Conservation (phyloP, 2,888 invertebrate genomes). For the Trichogramma evanescens region DNA sequence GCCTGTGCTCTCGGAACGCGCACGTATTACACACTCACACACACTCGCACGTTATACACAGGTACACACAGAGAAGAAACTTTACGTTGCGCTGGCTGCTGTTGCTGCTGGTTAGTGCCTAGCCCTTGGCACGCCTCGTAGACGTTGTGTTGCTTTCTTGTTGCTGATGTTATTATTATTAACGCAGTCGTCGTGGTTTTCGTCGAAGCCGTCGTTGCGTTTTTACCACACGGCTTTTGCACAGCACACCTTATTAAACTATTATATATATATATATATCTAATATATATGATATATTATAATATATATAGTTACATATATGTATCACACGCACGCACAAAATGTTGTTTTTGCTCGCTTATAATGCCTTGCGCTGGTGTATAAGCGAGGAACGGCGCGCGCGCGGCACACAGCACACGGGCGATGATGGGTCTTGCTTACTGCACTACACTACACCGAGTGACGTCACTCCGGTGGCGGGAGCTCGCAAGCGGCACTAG, state of each 20-base stretch:
- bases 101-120: not conserved
- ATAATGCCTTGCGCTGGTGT: not conserved
- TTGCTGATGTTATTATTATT: no score
- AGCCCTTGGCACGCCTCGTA: not conserved
- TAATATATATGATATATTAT: no score
- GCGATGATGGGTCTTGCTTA: constrained; percentile 45
- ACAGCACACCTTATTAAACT: no score
- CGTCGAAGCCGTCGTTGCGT: not conserved
- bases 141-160: no score
- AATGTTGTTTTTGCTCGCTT: not conserved
- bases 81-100: not conserved
- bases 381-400: constrained; percentile 16
- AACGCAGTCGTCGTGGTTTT: not conserved
- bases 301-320: no score
- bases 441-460: constrained; percentile 49
- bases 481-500: constrained; percentile 30
- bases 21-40: not conserved
- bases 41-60: not conserved
- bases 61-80: not conserved
- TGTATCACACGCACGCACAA: no score
- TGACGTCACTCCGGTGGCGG: constrained; percentile 49
- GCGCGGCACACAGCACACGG: constrained; percentile 27
- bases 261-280: no score
- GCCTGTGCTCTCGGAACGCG: not conserved
- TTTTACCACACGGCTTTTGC: no score